These are phyloP conservation scores for Eublepharis macularius DNA, from an alignment of 2,113 vertebrate genomes.

Conservation along the genomic window DNA sequence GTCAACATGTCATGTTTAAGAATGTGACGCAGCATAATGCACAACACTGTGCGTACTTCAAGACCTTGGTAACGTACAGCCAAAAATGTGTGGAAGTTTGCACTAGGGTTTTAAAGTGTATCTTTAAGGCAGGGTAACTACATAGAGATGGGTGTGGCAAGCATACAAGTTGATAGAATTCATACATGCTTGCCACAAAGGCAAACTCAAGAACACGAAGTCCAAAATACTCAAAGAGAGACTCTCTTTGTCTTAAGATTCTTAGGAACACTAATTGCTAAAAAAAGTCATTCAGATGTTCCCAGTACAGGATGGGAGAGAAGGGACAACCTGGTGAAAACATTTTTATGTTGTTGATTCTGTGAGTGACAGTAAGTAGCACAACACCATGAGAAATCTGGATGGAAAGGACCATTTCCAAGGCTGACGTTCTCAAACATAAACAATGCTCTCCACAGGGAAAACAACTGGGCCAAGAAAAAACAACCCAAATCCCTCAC, in stretches of 20 bases:
- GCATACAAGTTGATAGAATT: not conserved
- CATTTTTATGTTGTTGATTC: rapidly evolving
- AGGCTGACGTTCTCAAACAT: not conserved
- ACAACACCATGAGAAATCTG: rapidly evolving
- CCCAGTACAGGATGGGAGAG: conserved; percentile 26
- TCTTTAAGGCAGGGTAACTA: too few relatives aligned
- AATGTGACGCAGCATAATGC: not conserved
- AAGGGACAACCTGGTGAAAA: not conserved
- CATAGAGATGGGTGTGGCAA: not conserved
- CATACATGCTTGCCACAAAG: not conserved
- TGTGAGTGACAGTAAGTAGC: not conserved
- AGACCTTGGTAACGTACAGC: not conserved
- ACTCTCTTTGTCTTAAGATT: not conserved
- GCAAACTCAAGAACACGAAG: not conserved
- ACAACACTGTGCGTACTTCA: not conserved
- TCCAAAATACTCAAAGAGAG: not conserved
- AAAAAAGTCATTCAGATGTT: conserved; percentile 3
- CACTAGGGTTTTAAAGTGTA: not conserved
- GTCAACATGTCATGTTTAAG: too few relatives aligned
- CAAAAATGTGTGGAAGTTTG: not conserved
- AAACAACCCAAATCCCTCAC: not conserved
- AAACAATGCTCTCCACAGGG: not conserved
- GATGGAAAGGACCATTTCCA: conserved; percentile 22
- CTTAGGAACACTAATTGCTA: not conserved
- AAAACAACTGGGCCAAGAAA: not conserved